Base-by-base conservation (phyloP, 1,140 invertebrate genomes). In the Bathynomus jamesi region DNA sequence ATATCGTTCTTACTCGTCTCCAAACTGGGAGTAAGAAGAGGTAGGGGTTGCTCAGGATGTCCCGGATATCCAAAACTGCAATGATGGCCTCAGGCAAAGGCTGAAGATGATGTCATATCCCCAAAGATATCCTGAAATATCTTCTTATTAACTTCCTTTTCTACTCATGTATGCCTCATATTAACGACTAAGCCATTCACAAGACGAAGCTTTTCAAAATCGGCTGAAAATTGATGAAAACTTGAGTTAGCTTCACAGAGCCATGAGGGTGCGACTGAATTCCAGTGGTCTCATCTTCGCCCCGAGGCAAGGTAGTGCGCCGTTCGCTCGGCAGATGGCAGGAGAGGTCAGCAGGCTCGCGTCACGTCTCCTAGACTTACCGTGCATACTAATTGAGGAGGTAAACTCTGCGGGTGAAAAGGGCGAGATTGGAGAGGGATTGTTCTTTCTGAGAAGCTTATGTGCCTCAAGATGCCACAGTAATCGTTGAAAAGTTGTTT, bases 361-460 rank as follows among this genome's bases (percentile, higher is more conserved):
- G 40, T 53, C 40, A 53, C 40, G 40, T 53, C 40, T 53, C 40
- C 21, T 53, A 53, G 40, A 53, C 40, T 53, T 53, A 53, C 40
- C 40, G 40, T 53, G 40, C 40, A 53, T 53, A 53, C 40, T 53
- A 53, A 53, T 53, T 53, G 40, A 53, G 21, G 40, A 21, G 21
- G 40, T 53, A 53, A 53, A 53, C 40, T 53, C 40, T 53, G 40
- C 40, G 40, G 40, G 40, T 53, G 40, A 53, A 53, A 53, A 53
- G 40, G 40, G 40, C 40, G 40, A 53, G 40, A 2, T 53, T 53
- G 40, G 40, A 53, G 5, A 5, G 40, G 5, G 2, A 17, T 53
- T 53, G 13, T 53, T 53, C 5, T 53, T 1, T 53, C 40, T 21
- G 21, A 53, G 21, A 53, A 17, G 40, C 40, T 53, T 53, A 53